A percentile compares a stretch with the other conserved stretches of the same genome.
Evolutionary conservation across 53 echinoderm and acorn worm genomes (phyloP).

Genomic region (Astropecten irregularis): DNA sequence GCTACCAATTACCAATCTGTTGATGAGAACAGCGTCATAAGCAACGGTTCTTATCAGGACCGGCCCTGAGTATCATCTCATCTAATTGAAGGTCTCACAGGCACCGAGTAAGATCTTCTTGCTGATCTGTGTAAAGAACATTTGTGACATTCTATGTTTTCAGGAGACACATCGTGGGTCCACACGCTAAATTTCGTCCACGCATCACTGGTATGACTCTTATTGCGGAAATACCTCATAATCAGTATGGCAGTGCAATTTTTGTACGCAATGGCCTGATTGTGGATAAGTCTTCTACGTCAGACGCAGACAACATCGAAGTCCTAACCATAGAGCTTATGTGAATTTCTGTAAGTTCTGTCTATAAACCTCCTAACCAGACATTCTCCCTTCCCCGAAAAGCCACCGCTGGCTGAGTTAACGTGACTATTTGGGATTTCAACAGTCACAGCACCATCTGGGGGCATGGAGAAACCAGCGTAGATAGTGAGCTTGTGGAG

Average conservation of each 20-base stretch:
- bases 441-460: slow-evolving; percentile 54
- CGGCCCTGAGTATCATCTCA: slow-evolving; percentile 43
- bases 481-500: slow-evolving; percentile 63
- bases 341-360: slow-evolving; percentile 1
- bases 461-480: slow-evolving; percentile 53
- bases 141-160: slow-evolving; percentile 16
- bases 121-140: slow-evolving; percentile 46
- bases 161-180: slow-evolving; percentile 55
- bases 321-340: slow-evolving; percentile 16
- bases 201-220: slow-evolving; percentile 47
- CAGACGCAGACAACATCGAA: slow-evolving; percentile 19
- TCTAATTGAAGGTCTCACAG: slow-evolving; percentile 41
- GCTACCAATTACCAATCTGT: background rate
- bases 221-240: slow-evolving; percentile 26
- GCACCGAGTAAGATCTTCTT: slow-evolving; percentile 9
- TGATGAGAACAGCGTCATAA: background rate
- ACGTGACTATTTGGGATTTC: slow-evolving; percentile 60
- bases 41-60: background rate
- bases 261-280: slow-evolving; percentile 3
- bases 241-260: slow-evolving; percentile 54
- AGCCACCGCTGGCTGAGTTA: background rate
- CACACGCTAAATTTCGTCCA: slow-evolving; percentile 13
- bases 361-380: slow-evolving; percentile 16
- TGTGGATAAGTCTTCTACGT: slow-evolving; percentile 19
- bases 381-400: background rate